Evolutionary conservation across 1,140 invertebrate genomes (phyloP), one percentile per base, ranked within the genome.

Genomic region (Hestina assimilis): DNA sequence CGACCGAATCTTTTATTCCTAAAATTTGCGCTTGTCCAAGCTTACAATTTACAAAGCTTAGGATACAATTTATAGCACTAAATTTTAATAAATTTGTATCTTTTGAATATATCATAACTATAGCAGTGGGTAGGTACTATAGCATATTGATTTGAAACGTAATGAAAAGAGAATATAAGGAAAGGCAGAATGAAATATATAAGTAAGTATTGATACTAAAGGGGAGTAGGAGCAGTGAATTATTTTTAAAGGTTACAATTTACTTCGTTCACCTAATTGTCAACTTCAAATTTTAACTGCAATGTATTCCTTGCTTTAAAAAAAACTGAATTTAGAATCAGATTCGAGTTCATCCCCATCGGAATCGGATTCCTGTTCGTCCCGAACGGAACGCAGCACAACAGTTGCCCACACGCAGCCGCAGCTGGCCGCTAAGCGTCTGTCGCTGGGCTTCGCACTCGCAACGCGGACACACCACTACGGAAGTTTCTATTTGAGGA

Each of bases 401-500:
- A 73, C 90, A 75, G 69, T 89, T 75, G 66, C 86, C 1, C 79
- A 83, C 45, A 46, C 72, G 23, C 76, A 74, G 9, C 82, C 84
- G 5, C 76, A 85, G 11, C 65, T 89, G 5, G 66, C 79, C 0
- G 79, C 75, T 11, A 89, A 89, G 47, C 61, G 89, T 9, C 57
- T 89, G 40, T 90, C 89, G 1, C 63, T 90, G 0, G 89, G 87
- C 0, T 90, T 90, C 55, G 89, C 86, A 1, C 70, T 89, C 1
- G 73, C 85, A 2, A 69, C 81, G 0, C 90, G 90, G 62, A 91
- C 93, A 14, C 93, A 95, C 63, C 93, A 96, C 80, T 97, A 96
- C 66, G 96, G 96, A 5, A 97, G 95, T 74, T 98, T 98, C 89
- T 98, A 98, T 82, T 89, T 98, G 6, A 90, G 96, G 66, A 96